Evolutionary conservation across 92 coral and sea anemone species (phyloP).

Genomic region (Epizoanthus illoricatus): DNA sequence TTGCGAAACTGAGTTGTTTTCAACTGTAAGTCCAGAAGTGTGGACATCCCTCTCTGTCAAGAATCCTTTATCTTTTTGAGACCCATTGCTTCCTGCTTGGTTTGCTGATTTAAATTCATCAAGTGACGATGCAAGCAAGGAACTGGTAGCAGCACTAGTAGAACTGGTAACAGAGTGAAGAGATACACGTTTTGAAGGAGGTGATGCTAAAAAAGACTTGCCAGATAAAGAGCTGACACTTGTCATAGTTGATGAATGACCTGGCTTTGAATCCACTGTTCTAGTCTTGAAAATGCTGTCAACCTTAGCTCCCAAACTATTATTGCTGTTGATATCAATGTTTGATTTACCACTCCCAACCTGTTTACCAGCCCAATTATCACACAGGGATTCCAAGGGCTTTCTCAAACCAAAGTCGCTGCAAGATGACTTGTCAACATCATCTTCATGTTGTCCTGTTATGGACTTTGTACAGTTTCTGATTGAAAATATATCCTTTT

Average conservation of each 20-base stretch:
- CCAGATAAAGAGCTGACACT: background rate
- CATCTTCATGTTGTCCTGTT: background rate
- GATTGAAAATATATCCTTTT: background rate
- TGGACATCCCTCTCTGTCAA: too few species aligned
- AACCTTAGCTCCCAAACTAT: background rate
- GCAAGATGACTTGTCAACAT: background rate
- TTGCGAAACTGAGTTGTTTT: background rate
- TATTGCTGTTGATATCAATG: background rate
- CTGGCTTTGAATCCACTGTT: background rate
- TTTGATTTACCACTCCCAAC: background rate
- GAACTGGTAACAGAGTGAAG: background rate
- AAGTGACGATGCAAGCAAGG: background rate
- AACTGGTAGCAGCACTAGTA: background rate
- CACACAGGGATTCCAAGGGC: slow-evolving; percentile 27
- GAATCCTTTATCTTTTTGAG: background rate
- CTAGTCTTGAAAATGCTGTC: background rate
- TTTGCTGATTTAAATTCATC: background rate
- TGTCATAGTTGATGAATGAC: background rate
- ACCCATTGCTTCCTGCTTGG: background rate
- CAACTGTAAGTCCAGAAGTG: background rate
- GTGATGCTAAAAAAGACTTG: background rate
- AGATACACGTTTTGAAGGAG: slow-evolving; percentile 23
- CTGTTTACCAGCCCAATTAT: background rate
- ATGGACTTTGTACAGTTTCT: slow-evolving; percentile 15
- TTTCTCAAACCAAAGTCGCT: background rate